A percentile compares a stretch with the other conserved stretches of the same genome.
phyloP scores from a whole-genome alignment of 1,140 invertebrate genomes.

The Pseudomyrmex cubaensis region DNA sequence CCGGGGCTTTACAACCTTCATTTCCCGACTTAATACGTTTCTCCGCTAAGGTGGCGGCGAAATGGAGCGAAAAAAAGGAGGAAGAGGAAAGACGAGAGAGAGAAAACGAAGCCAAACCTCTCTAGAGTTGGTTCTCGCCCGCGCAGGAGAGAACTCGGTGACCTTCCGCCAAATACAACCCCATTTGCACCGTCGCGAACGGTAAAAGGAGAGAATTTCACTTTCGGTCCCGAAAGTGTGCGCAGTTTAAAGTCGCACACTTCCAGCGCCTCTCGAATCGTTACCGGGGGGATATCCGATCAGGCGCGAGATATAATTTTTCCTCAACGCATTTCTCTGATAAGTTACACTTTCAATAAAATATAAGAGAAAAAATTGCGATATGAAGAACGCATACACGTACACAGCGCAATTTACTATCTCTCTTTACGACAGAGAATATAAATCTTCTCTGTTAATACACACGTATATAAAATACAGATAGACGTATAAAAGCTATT shows the following conservation, averaged over 20 bases:
- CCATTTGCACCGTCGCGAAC: not conserved
- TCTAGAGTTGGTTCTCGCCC: not conserved
- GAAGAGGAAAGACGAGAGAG: not conserved
- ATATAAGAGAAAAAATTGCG: not conserved
- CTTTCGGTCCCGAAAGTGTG: constrained; percentile 54
- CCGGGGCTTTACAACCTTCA: constrained; percentile 47
- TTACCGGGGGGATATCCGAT: not conserved
- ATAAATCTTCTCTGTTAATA: too few species aligned
- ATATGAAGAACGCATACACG: too few species aligned
- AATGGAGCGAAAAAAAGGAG: constrained; percentile 26
- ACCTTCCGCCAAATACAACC: constrained; percentile 64
- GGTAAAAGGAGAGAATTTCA: constrained; percentile 56
- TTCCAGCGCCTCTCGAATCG: not conserved
- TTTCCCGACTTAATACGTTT: constrained; percentile 56
- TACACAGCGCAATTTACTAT: too few species aligned
- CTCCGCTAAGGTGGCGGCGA: constrained; percentile 23
- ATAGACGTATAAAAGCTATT: too few species aligned
- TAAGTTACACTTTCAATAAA: not conserved
- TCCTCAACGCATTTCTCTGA: not conserved
- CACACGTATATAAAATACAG: too few species aligned
- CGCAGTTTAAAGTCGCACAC: constrained; percentile 52
- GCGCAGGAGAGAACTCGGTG: constrained; percentile 3
- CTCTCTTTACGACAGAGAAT: too few species aligned
- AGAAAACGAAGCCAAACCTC: constrained; percentile 28
- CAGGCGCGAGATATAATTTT: not conserved